Base-by-base conservation (phyloP, 2,888 invertebrate species). In the Spodoptera exigua region DNA sequence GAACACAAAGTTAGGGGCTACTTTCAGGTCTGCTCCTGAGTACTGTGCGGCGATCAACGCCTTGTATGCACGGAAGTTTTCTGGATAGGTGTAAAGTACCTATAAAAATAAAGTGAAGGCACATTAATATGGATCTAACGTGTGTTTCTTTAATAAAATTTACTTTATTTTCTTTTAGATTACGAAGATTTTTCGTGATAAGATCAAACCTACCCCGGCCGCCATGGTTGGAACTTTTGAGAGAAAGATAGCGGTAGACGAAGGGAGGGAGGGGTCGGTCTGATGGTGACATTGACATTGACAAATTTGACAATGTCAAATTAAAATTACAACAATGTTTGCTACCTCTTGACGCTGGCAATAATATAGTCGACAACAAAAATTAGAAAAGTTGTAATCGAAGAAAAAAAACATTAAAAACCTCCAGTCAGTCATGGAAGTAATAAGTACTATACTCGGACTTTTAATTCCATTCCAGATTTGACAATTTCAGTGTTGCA, bases 11-110 rank as follows among this genome's bases (percentile, higher is more conserved):
- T 96, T 96, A 65, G 96, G 95, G 78, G 97, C 96, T 78, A 98
- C 95, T 95, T 97, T 97, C 85, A 98, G 95, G 88, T 97, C 96
- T 81, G 96, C 96, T 84, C 98, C 98, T 80, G 99, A 98, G 95
- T 98, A 99, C 95, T 99, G 96, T 89, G 99, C 99, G 87, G 99
- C 99, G 91, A 99, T 98, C 89, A 99, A 96, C 89, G 97, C 98
- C 95, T 99, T 99, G 94, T 97, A 98, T 82, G 99, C 99, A 93
- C 99, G 97, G 96, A 99, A 99, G 96, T 99, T 99, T 93, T 98
- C 98, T 84, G 98, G 97, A 95, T 99, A 99, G 91, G 99, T 99
- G 96, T 99, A 99, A 88, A 99, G 96, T 93, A 98, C 99, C 98
- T 99, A 95, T 95, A 95, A 88, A 91, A 95, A 93, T 90, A 89